phyloP scores from a whole-genome alignment of 2,797 vertebrate species.

The Gila robusta region DNA sequence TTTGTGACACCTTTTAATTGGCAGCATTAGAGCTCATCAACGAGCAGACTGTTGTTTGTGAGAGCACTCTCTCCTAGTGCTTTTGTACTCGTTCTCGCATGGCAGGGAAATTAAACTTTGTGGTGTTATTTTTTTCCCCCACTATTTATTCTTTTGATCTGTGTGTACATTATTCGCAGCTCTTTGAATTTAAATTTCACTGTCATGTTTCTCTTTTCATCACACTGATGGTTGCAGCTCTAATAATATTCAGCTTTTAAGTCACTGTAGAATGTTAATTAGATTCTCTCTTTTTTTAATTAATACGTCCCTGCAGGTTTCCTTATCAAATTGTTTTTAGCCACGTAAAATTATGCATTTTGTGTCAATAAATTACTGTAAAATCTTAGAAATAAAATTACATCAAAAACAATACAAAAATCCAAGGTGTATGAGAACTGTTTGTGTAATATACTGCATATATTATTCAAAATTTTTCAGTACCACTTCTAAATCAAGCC shows the following conservation, averaged over 20 bases:
- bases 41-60: constrained; percentile 60
- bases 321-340: constrained; percentile 81
- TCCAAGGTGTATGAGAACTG: constrained; percentile 68
- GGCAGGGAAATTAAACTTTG: constrained; percentile 75
- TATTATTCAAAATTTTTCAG: constrained; percentile 62
- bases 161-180: constrained; percentile 85
- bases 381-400: constrained; percentile 76
- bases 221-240: constrained; percentile 80
- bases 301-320: constrained; percentile 87
- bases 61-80: constrained; percentile 57
- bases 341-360: constrained; percentile 74
- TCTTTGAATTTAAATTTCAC: constrained; percentile 87
- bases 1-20: constrained; percentile 62
- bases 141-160: constrained; percentile 87
- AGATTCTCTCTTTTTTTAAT: constrained; percentile 81
- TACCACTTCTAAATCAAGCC: constrained; percentile 43
- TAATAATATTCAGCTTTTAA: constrained; percentile 88
- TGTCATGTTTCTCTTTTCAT: constrained; percentile 87
- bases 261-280: constrained; percentile 87
- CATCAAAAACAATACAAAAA: constrained; percentile 69
- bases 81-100: constrained; percentile 68
- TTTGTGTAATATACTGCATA: constrained; percentile 75
- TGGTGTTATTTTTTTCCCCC: constrained; percentile 60
- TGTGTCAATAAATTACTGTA: constrained; percentile 79
- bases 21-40: constrained; percentile 62